Evolutionary conservation across 30 jellyfish, hydroid and myxozoan genomes (phyloP), one percentile per base, ranked within the genome.

Genomic region (Pelagia noctiluca): DNA sequence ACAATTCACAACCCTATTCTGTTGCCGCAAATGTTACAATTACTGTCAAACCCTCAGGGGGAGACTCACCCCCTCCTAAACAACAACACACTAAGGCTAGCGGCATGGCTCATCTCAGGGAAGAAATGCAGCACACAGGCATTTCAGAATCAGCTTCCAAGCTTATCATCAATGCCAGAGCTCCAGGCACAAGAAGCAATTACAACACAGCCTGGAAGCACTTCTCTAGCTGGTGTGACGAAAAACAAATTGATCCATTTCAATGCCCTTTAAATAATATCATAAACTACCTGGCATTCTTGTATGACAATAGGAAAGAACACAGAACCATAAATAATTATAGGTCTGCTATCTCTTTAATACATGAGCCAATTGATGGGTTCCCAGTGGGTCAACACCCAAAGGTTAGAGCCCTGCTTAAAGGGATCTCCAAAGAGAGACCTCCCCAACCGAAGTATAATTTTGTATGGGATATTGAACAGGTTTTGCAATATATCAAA

Each of bases 401-500:
- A 0, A 0, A 0, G 18, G 81, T 68, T 0, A 26, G 80, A 26
- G 70, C 81, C 0, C 78, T 72, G 0, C 0, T 72, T 0, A 0
- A 0, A 0, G 81, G 81, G 0, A 30, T 68, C n/a, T n/a, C n/a
- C n/a, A n/a, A n/a, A n/a, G n/a, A n/a, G n/a, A n/a, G n/a, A n/a
- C n/a, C n/a, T n/a, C 0, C 35, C 35, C 0, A 68, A 68, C 81
- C 81, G 0, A 0, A 30, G 28, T 68, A 68, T 32, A 0, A 0
- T 32, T 68, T 68, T 32, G n/a, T n/a, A n/a, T n/a, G n/a, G 84
- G 85, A 68, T 68, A 71, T 68, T n/a, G n/a, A n/a, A n/a, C n/a
- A n/a, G n/a, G n/a, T n/a, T n/a, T n/a, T n/a, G n/a, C n/a, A n/a
- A n/a, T n/a, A n/a, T n/a, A n/a, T n/a, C n/a, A n/a, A n/a, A n/a